Conservation (phyloP, 2,797 vertebrate genomes). For the Hylomyscus alleni region DNA sequence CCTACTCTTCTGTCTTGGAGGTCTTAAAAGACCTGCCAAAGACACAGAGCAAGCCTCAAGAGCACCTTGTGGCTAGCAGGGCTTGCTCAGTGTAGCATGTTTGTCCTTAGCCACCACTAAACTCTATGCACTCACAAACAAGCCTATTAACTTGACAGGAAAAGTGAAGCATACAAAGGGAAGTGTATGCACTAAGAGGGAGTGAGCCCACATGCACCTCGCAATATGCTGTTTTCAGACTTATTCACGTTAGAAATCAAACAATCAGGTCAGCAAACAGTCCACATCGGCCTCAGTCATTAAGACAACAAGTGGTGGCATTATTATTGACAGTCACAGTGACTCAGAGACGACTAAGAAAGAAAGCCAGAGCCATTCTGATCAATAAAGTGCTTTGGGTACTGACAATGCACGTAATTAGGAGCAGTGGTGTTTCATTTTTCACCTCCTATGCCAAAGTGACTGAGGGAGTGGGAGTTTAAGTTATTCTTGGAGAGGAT, state of each 20-base stretch:
- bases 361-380: constrained; percentile 4
- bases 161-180: constrained; percentile 36
- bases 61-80: background rate
- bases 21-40: background rate
- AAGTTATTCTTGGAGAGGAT: constrained; percentile 37
- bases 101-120: constrained; percentile 39
- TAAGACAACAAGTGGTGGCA: constrained; percentile 62
- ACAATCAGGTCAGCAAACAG: constrained; percentile 68
- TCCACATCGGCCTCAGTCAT: constrained; percentile 45
- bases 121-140: constrained; percentile 16
- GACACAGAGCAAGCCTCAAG: background rate
- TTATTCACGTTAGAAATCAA: constrained; percentile 54
- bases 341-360: constrained; percentile 63
- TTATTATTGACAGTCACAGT: constrained; percentile 66
- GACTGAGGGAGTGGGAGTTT: background rate
- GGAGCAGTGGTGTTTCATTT: constrained; percentile 68
- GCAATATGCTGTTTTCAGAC: constrained; percentile 47
- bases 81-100: background rate
- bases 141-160: constrained; percentile 30
- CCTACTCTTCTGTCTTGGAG: constrained; percentile 1
- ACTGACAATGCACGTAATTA: constrained; percentile 74
- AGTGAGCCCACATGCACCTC: background rate
- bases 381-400: constrained; percentile 74
- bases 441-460: constrained; percentile 55
- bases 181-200: constrained; percentile 30